Base-by-base conservation (phyloP, 2,888 invertebrate species). In the Lasioglossum figueresi region DNA sequence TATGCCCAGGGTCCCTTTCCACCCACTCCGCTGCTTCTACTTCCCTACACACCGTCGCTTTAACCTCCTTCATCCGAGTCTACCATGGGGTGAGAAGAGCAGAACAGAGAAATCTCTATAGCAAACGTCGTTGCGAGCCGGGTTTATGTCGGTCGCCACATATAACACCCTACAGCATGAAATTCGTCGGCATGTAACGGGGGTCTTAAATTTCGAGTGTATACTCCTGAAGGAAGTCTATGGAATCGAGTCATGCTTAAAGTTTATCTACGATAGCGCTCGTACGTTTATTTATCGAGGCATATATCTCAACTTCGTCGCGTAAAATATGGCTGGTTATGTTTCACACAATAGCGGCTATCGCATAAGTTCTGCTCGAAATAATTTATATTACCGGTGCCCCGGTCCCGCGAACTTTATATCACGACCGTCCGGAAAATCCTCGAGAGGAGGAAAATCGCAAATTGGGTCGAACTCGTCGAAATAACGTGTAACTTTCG, bases 71-170 rank as follows among this genome's bases (percentile, higher is more conserved):
- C 88, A 88, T 88, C 80, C 34, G 79, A 83, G 87, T 87, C 88
- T 80, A 85, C 80, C 80, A 85, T 76, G 83, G 80, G 88, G 85
- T 80, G 89, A 88, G 88, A 87, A 90, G 90, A 88, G 87, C 88
- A 86, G 89, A 88, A 90, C 91, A 89, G 91, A 90, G 89, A 91
- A 92, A 93, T 92, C 91, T 91, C 91, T 90, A 91, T 90, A 91
- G 91, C 91, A 91, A 93, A 91, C 91, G 92, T 93, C 91, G 92
- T 93, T 93, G 92, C 89, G 91, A 91, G 90, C 88, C 86, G 85
- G 91, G 92, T 93, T 93, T 93, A 93, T 93, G 92, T 91, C 91
- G 89, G 85, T 89, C 86, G 84, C 81, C 78, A 81, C 85, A 80
- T 90, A 91, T 91, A 91, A 90, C 89, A 91, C 85, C 88, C 88